Base-by-base conservation (phyloP, 1,140 invertebrate species). In the Pachypeltis micranthus region DNA sequence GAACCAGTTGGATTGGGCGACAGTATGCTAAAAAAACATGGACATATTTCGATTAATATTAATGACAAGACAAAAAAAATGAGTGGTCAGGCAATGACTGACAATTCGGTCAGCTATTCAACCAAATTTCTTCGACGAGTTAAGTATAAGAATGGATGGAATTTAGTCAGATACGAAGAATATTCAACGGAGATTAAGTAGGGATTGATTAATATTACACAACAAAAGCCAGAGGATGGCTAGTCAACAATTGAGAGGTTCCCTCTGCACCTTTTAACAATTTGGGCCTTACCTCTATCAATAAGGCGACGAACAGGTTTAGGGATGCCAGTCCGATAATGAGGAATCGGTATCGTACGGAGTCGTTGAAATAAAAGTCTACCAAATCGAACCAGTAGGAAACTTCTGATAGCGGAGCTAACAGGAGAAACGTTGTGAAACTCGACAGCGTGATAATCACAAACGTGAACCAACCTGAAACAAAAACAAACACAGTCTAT, bases 281-380 rank as follows among this genome's bases (percentile, higher is more conserved):
- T 28, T 44, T 63, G 23, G 51, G 39, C 63, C 67, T 70, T 70
- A 76, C 74, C 71, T 76, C 75, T 39, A 76, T 72, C 12, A 72
- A 66, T 16, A 71, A 24, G 14, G 75, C 67, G 23, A 71, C 3
- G 25, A 74, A 19, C 28, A 73, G 67, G 65, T 77, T 73, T 28
- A 65, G 54, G 7, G 72, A 10, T 14, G 72, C 71, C 31, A 77
- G 70, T 12, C 68, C 26, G 29, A 76, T 55, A 25, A 76, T 68
- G 4, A 47, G 64, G 44, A 71, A 67, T 62, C 72, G 65, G 66
- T 74, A 75, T 31, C 56, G 31, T 34, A 64, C 12, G 19, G 65
- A 55, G 54, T 73, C 65, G 25, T 70, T 55, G 19, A 44, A 23
- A n/a, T 59, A 55, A 60, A 59, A 59, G 66, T 61, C 59, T 61